Conservation (phyloP, 2,888 invertebrate species). For the Campoplex nolae region DNA sequence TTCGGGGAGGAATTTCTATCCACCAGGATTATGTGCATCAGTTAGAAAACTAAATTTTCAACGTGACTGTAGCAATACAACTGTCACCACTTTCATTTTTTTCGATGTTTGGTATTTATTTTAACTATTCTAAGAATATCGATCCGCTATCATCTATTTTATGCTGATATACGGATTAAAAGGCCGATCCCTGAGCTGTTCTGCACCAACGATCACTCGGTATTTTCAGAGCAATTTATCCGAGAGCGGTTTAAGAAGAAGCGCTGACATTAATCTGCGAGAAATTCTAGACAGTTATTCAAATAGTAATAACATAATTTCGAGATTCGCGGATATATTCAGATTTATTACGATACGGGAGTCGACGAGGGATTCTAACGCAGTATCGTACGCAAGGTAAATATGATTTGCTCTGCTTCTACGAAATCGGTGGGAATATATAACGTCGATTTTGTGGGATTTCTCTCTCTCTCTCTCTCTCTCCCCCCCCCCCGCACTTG, state of each 20-base stretch:
- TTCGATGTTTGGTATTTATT: no score
- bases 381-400: slow-evolving; percentile 40
- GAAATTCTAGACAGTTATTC: slow-evolving; percentile 4
- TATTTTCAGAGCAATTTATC: background rate
- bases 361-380: slow-evolving; percentile 24
- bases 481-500: slow-evolving; percentile 19
- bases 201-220: background rate
- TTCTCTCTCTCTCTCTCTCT: slow-evolving; percentile 17
- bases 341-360: slow-evolving; percentile 49
- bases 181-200: background rate
- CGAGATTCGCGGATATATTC: slow-evolving; percentile 27
- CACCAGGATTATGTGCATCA: background rate
- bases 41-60: no score
- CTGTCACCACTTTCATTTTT: no score
- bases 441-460: slow-evolving; percentile 65
- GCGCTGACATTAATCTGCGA: slow-evolving; percentile 14
- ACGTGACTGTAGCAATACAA: no score
- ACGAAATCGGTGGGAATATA: slow-evolving; percentile 51
- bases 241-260: background rate
- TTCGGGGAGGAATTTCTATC: background rate
- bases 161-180: background rate
- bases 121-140: background rate
- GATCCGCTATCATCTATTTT: background rate
- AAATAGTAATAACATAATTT: slow-evolving; percentile 49
- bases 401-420: slow-evolving; percentile 56